Evolutionary conservation across 2,113 vertebrate species (phyloP), one percentile per base, ranked within the genome.

Genomic region (Channa argus): DNA sequence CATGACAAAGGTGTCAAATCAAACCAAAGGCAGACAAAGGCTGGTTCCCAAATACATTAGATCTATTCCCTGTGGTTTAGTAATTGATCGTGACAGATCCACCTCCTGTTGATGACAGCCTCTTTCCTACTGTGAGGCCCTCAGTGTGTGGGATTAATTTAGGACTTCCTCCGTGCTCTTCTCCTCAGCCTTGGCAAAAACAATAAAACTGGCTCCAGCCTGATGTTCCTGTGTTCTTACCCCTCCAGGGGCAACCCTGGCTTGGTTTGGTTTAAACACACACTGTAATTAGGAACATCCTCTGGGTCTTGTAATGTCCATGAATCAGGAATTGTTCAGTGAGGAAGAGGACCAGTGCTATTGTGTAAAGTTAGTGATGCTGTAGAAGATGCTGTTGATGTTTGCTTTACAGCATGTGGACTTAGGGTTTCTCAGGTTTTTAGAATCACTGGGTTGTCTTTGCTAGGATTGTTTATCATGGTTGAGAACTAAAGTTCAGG

Each of bases 1-100:
- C 43, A 24, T 5, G 53, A 38, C 73, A 61, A 74, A 45, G 5
- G 6, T 10, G 68, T 73, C 1, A 61, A 77, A 62, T 63, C 49
- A 73, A 77, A 79, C 61, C 59, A 79, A 67, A 70, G 54, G 6
- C 13, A 79, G 53, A 80, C 77, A 83, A 88, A 79, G 68, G 43
- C 66, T 64, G 59, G 47, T 72, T 54, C 82, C 52, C 3, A 11
- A 87, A 87, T 89, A 88, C 84, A 89, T 92, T 83, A 83, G 77
- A 12, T n/a, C 36, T 63, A 52, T 84, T 89, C 88, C 86, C 87
- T 61, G 77, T 33, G 77, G 79, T 74, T 86, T 87, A 80, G 77
- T 90, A 88, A 92, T 89, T 89, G 89, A 92, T 91, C 72, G 66
- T 86, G 92, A 92, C 87, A 88, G 86, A 87, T 89, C 89, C 77